Percentiles rank a stretch among this genome's conserved stretches.
Conservation (phyloP, 2,888 invertebrate species). For the Alviniconcha strummeri region DNA sequence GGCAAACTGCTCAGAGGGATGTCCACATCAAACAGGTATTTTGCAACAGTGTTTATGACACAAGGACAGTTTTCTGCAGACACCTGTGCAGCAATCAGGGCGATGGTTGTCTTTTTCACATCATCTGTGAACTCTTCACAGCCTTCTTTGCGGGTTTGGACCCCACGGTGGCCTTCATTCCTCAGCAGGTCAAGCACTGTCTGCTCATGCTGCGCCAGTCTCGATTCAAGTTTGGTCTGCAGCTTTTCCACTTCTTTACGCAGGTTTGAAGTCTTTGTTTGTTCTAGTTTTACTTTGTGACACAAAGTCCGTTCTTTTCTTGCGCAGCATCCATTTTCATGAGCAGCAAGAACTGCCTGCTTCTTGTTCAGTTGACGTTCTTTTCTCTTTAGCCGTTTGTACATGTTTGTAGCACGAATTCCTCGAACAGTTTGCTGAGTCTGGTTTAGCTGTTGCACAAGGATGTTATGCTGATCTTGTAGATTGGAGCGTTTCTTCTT, state of each 20-base stretch:
- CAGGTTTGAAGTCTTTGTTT: neutral
- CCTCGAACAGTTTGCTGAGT: no score
- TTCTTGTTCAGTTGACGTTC: no score
- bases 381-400: no score
- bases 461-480: neutral
- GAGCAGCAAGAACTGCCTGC: neutral
- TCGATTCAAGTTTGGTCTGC: neutral
- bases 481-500: neutral
- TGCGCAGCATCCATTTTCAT: no score
- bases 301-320: neutral
- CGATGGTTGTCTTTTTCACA: neutral
- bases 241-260: neutral
- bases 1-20: no score
- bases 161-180: neutral
- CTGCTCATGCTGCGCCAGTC: neutral
- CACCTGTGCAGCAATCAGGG: neutral
- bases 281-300: neutral
- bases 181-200: neutral
- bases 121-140: neutral
- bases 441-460: neutral
- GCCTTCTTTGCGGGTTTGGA: neutral
- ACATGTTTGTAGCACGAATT: no score
- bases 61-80: neutral
- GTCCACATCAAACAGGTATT: no score
- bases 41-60: neutral